Percentiles rank a stretch among this genome's conserved stretches.
Conservation (phyloP, 2,888 invertebrate species). For the Lochmaea crataegi region DNA sequence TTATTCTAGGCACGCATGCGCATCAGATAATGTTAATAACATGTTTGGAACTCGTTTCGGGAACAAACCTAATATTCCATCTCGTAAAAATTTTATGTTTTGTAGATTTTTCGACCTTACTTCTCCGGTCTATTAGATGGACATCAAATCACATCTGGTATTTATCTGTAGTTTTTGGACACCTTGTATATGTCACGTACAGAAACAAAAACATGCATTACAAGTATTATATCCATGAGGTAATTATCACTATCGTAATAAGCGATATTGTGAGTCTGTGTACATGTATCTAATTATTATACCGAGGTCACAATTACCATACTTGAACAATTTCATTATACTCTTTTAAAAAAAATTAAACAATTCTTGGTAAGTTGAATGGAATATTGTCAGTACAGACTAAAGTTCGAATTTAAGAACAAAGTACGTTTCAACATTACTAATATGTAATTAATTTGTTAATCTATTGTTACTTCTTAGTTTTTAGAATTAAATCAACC, state of each 20-base stretch:
- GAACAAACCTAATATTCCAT: too few species aligned
- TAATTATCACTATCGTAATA: conserved; percentile 6
- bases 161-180: too few species aligned
- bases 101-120: too few species aligned
- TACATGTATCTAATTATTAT: conserved; percentile 12
- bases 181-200: too few species aligned
- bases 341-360: conserved; percentile 8
- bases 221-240: too few species aligned
- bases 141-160: too few species aligned
- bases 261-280: conserved; percentile 5
- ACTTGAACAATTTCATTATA: conserved; percentile 17
- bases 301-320: conserved; percentile 26
- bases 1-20: too few species aligned
- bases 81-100: too few species aligned
- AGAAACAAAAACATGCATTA: too few species aligned
- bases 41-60: too few species aligned
- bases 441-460: neutral
- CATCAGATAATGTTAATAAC: too few species aligned
- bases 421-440: neutral
- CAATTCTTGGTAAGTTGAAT: neutral
- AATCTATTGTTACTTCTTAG: neutral
- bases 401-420: conserved; percentile 12
- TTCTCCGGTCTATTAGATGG: too few species aligned
- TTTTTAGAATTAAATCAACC: neutral
- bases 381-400: neutral